Base-by-base conservation (phyloP, 2,888 invertebrate genomes). In the Gortyna flavago region DNA sequence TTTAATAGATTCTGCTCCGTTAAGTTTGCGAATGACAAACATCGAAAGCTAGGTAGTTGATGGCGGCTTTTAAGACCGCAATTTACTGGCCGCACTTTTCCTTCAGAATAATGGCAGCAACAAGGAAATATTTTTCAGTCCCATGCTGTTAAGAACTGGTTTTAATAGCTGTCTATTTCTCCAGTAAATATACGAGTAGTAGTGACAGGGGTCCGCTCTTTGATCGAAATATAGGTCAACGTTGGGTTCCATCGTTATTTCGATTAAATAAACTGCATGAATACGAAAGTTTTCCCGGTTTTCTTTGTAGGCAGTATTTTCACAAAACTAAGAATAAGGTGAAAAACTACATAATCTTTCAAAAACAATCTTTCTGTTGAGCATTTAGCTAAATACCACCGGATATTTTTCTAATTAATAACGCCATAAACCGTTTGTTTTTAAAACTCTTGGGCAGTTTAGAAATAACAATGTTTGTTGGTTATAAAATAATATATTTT, bases 191-290 rank as follows among this genome's bases (percentile, higher is more conserved):
- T 84, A 81, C 79, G 79, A 84, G 51, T 79, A 76, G 66, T 81
- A 72, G 70, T 86, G 83, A 86, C 83, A 80, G 79, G 72, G 80
- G 86, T 82, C 69, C 72, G 78, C 71, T 79, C 81, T 79, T 85
- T 85, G 85, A 89, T 85, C 85, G 82, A 85, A 88, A 89, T 86
- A 65, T 87, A 79, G 87, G 91, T 87, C 87, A 88, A 68, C 85
- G 81, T 79, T 51, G 80, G 82, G 79, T 75, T 79, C 81, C 83
- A 79, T 85, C 84, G 82, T 72, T 76, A 81, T 83, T 85, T 85
- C 83, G 78, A 85, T 86, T 86, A 83, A 80, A 73, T 72, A 83
- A 83, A 77, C 80, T 77, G 62, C 76, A 70, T 67, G 54, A 83
- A 77, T 79, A 71, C 61, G 65, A 77, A 57, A 77, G 44, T 18